These are phyloP conservation scores for Spinibarbus caldwelli DNA, from an alignment of 2,797 vertebrate genomes.

Conservation along the genomic window DNA sequence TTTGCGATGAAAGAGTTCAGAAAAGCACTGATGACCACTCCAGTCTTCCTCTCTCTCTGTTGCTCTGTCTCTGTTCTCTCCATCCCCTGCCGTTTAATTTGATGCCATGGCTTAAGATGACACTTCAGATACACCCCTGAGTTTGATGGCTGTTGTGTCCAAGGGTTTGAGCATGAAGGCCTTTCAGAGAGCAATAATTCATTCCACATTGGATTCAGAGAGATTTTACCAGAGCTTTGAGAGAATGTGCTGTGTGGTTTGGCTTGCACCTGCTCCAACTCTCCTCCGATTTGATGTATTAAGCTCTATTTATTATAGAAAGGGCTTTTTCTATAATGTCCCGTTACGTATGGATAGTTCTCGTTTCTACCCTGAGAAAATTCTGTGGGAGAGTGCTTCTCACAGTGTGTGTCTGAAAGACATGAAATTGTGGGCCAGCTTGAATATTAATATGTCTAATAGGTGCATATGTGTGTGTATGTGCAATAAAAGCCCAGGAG, in stretches of 20 bases:
- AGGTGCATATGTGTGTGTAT: constrained; percentile 33
- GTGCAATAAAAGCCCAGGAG: constrained; percentile 75
- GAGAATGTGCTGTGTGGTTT: constrained; percentile 32
- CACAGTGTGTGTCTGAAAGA: constrained; percentile 25
- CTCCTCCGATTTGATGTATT: constrained; percentile 27
- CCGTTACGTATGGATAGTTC: constrained; percentile 16
- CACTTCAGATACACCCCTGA: constrained; percentile 65
- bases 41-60: constrained; percentile 56
- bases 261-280: constrained; percentile 38
- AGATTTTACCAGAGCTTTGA: constrained; percentile 47
- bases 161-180: constrained; percentile 55
- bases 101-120: constrained; percentile 66
- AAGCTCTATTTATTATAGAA: constrained; percentile 46
- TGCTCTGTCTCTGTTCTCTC: constrained; percentile 30
- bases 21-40: constrained; percentile 66
- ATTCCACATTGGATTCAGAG: constrained; percentile 39
- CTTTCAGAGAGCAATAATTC: constrained; percentile 46
- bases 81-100: constrained; percentile 64
- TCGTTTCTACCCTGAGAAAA: constrained; percentile 23
- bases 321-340: constrained; percentile 23
- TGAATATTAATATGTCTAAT: constrained; percentile 26
- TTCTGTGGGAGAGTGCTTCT: constrained; percentile 18
- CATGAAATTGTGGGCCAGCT: constrained; percentile 20
- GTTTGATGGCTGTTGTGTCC: constrained; percentile 66
- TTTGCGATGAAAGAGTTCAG: constrained; percentile 51